phyloP scores from a whole-genome alignment of 2,797 vertebrate species.

The Orientallactaga sibirica region DNA sequence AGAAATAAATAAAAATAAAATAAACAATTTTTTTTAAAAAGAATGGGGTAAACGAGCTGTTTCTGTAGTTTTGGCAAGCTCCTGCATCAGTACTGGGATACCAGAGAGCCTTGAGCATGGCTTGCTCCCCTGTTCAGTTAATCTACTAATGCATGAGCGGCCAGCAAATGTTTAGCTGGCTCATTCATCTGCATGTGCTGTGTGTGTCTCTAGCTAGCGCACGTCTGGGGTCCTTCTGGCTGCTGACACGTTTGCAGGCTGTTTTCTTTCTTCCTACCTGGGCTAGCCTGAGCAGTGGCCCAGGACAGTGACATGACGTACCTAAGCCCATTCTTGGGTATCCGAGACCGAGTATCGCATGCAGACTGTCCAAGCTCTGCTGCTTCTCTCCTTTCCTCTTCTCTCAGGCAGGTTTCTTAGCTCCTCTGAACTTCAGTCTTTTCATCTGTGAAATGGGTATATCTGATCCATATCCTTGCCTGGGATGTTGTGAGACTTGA shows the following conservation, averaged over 20 bases:
- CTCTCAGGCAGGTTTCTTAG: neutral
- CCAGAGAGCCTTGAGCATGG: neutral
- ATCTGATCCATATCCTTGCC: neutral
- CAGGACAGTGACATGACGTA: accelerated
- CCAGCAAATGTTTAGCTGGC: neutral
- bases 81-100: neutral
- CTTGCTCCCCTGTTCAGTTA: neutral
- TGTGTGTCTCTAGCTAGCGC: neutral
- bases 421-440: neutral
- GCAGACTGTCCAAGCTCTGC: neutral
- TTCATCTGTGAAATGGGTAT: neutral
- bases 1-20: no score
- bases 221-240: neutral
- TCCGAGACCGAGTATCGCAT: neutral
- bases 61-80: no score
- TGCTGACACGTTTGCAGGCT: neutral
- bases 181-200: neutral
- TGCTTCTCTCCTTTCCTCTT: neutral
- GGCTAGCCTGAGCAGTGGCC: neutral
- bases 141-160: neutral
- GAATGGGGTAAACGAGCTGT: neutral
- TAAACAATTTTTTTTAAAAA: no score
- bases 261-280: neutral
- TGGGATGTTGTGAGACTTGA: neutral
- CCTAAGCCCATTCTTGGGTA: neutral